Evolutionary conservation across 2,797 vertebrate genomes (phyloP), one percentile per base, ranked within the genome.

Genomic region (Parauchenoglanis ngamensis): DNA sequence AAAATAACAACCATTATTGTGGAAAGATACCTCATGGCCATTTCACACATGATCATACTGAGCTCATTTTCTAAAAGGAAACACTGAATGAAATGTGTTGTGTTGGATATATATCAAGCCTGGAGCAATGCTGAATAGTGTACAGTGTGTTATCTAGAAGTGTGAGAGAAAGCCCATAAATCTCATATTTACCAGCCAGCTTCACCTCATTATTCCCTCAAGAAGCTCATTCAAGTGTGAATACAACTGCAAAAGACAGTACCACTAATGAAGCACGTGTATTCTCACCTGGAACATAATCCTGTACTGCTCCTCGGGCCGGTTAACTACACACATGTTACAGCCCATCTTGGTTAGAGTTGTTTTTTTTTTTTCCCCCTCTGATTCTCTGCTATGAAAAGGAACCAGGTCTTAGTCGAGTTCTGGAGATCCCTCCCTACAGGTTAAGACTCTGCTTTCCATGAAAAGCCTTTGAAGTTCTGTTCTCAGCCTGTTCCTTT

Each of bases 271-370:
- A 68, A 68, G 46, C 80, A 52, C 2, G 5, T 52, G 61, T 68
- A 28, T 54, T 68, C 95, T 93, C 92, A 97, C 97, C 96, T 97
- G 97, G 90, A 97, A 95, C 96, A 97, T 96, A 92, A 97, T 95
- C 92, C 95, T 93, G 94, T 97, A 96, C 90, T 96, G 96, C 92
- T 97, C 96, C 94, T 97, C 97, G 28, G 96, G 96, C 65, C 96
- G 96, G 89, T 95, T 95, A 80, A 97, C 96, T 94, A 97, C 95
- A 90, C 96, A 97, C 96, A 97, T 97, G 95, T 97, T 97, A 92
- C 96, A 97, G 92, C 97, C 97, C 96, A 97, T 97, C 91, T 83
- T 90, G 92, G 13, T 73, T 59, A 0, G 3, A 40, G 46, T 49
- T 57, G 70, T 40, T 28, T 61, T 49, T n/a, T 49, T n/a, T 6